phyloP scores from a whole-genome alignment of 2,797 vertebrate genomes.

The Muraenolepis orangiensis region DNA sequence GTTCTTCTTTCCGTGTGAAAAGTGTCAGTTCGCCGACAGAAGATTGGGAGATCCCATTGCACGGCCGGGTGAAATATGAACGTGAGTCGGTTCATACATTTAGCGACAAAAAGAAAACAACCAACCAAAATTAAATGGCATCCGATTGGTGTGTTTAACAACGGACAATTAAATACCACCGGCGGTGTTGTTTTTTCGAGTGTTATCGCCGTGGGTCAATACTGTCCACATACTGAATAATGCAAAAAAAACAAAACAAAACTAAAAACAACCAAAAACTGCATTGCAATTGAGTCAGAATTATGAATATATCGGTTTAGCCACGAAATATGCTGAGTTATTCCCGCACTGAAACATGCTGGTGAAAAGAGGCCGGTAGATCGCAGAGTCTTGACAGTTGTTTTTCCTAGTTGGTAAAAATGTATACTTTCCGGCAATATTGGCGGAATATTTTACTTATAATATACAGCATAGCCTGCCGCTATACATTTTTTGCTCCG shows the following conservation, averaged over 20 bases:
- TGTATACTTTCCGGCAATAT: background rate
- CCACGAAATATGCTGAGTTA: slow-evolving; percentile 10
- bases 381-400: background rate
- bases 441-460: background rate
- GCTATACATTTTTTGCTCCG: background rate
- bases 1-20: slow-evolving; percentile 53
- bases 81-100: slow-evolving; percentile 54
- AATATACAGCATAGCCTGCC: background rate
- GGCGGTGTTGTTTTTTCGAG: background rate
- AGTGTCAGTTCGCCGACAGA: slow-evolving; percentile 60
- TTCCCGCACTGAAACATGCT: background rate
- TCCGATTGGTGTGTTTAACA: slow-evolving; percentile 39
- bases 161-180: background rate
- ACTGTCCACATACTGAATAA: slow-evolving; percentile 49
- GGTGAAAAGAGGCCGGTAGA: background rate
- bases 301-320: slow-evolving; percentile 32
- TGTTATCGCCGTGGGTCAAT: slow-evolving; percentile 18
- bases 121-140: slow-evolving; percentile 29
- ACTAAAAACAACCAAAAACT: slow-evolving; percentile 22
- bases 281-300: slow-evolving; percentile 25
- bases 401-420: no score
- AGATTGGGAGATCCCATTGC: slow-evolving; percentile 52
- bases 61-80: slow-evolving; percentile 58
- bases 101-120: slow-evolving; percentile 39
- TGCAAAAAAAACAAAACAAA: slow-evolving; percentile 51